Evolutionary conservation across 2,797 vertebrate species (phyloP).

Genomic region (Oreonectes daqikongensis): DNA sequence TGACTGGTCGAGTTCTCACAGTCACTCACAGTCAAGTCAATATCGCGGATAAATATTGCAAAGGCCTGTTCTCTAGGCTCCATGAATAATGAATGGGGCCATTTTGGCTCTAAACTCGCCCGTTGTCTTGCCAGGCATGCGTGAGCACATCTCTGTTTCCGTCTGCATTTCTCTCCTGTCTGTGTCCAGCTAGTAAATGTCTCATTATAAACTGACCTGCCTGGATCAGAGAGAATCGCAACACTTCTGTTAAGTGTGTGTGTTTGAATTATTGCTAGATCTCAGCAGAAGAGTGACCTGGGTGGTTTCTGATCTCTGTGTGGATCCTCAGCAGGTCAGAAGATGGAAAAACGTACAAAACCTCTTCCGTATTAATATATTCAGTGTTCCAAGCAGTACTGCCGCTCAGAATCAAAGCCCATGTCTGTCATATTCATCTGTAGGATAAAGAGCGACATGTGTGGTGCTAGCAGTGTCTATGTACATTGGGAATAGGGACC

Average conservation of each 20-base stretch:
- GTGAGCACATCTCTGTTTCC: constrained; percentile 56
- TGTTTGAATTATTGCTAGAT: constrained; percentile 29
- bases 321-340: constrained; percentile 3
- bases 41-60: constrained; percentile 84
- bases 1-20: constrained; percentile 62
- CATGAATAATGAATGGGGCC: constrained; percentile 87
- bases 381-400: background rate
- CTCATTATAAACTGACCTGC: constrained; percentile 50
- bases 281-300: background rate
- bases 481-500: too few relatives aligned
- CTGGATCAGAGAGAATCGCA: constrained; percentile 38
- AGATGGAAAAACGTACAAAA: background rate
- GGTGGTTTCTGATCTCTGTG: background rate
- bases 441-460: background rate
- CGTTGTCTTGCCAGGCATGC: constrained; percentile 74
- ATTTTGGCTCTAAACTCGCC: constrained; percentile 73
- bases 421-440: background rate
- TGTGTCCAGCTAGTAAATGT: constrained; percentile 41
- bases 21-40: constrained; percentile 79
- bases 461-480: background rate
- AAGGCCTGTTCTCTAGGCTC: constrained; percentile 80
- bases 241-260: constrained; percentile 28
- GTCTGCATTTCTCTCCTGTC: background rate
- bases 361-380: background rate
- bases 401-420: background rate